Evolutionary conservation across 2,797 vertebrate species (phyloP).

Genomic region (Acanthurus leucopareius): DNA sequence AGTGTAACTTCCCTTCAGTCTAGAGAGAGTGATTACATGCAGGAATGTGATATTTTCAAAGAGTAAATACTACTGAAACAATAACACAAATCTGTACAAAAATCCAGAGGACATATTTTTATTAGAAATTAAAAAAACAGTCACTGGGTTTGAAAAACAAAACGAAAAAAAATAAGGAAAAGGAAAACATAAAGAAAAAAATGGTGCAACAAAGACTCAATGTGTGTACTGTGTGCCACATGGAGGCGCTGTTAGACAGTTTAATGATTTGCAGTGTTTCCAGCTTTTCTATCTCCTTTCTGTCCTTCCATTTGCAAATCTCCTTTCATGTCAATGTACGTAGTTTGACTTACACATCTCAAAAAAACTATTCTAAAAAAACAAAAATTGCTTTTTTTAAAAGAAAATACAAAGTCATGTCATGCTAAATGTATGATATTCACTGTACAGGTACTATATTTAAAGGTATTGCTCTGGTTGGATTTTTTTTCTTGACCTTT

Average conservation of each 20-base stretch:
- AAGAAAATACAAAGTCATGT: background rate
- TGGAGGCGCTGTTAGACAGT: slow-evolving; percentile 39
- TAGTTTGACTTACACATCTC: too few species aligned
- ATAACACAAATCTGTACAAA: background rate
- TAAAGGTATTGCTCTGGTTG: background rate
- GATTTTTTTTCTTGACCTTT: background rate
- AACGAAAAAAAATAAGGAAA: background rate
- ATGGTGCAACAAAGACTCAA: background rate
- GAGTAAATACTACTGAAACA: background rate
- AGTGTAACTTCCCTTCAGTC: background rate
- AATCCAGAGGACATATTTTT: slow-evolving; percentile 46
- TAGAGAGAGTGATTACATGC: background rate
- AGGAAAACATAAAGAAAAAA: too few species aligned
- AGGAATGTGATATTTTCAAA: background rate
- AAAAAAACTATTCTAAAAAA: background rate
- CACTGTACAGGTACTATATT: slow-evolving; percentile 21
- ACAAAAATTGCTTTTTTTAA: background rate
- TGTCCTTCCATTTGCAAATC: too few species aligned
- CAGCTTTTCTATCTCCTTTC: background rate
- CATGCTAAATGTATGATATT: background rate
- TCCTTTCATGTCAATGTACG: too few species aligned
- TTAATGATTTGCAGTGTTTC: background rate
- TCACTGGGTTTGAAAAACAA: too few species aligned
- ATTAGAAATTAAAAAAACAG: background rate
- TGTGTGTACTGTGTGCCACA: slow-evolving; percentile 23